Base-by-base conservation (phyloP, 2,888 invertebrate genomes). In the Abrostola tripartita region DNA sequence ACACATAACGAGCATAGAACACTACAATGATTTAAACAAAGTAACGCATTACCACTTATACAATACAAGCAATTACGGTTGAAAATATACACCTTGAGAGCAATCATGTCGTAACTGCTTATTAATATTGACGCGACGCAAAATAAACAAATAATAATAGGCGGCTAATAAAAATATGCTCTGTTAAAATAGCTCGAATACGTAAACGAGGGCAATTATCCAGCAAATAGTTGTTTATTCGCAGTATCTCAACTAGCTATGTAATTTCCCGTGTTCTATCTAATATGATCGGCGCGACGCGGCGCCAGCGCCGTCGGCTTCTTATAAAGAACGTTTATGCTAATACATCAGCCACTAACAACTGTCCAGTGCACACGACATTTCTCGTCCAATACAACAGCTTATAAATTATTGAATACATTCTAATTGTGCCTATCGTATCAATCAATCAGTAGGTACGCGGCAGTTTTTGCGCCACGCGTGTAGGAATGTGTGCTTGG, bases 271-370 rank as follows among this genome's bases (percentile, higher is more conserved):
- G 87, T 82, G 88, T 86, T 86, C 84, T 86, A 90, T 90, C 88
- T 92, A 90, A 91, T 90, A 85, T 85, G 90, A 89, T 85, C 86
- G 90, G 86, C 90, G 92, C 90, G 90, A 86, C 90, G 71, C 86
- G 93, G 93, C 93, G 93, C 92, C 92, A 89, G 83, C 87, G 90
- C 86, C 83, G 90, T 84, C 92, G 91, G 92, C 90, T 88, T 88
- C 89, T 86, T 85, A 79, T 85, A 90, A 91, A 91, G 89, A 88
- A 87, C 88, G 79, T 88, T 91, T 90, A 93, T 92, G 90, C 87
- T 91, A 92, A 92, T 92, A 87, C 85, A 80, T 88, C 86, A 88
- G 79, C 80, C 68, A 76, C 83, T 86, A 88, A 85, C 86, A 66
- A 78, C 77, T 67, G 63, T 53, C 66, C 65, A 58, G 67, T 76